A percentile compares a stretch with the other conserved stretches of the same genome.
Evolutionary conservation across 2,113 vertebrate species (phyloP).

Genomic region (Platanista minor): DNA sequence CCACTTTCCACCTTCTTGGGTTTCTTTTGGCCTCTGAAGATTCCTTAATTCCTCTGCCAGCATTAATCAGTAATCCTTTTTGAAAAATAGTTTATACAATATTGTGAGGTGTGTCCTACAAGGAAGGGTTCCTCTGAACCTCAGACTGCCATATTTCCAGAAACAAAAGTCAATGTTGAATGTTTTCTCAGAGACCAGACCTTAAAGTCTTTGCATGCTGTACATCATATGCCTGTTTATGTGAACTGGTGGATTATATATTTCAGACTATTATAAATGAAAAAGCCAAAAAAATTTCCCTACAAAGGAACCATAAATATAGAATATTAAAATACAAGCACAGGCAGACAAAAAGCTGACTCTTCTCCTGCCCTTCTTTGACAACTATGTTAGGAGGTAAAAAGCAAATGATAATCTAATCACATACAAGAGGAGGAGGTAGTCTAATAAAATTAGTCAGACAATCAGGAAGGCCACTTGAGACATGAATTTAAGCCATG

Average conservation of each 20-base stretch:
- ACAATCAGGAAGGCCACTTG: background rate
- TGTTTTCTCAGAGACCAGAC: background rate
- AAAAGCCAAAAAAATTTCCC: background rate
- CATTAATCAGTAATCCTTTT: background rate
- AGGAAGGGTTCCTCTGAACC: background rate
- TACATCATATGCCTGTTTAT: background rate
- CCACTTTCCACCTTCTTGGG: background rate
- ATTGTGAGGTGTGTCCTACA: background rate
- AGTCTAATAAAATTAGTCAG: conserved; percentile 3
- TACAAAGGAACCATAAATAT: background rate
- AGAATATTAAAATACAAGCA: background rate
- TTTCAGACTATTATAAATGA: background rate
- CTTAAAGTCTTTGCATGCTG: background rate
- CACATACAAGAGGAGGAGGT: background rate
- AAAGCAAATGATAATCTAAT: conserved; percentile 7
- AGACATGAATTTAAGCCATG: background rate
- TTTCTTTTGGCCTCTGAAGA: background rate
- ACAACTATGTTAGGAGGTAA: background rate
- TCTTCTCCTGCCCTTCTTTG: background rate
- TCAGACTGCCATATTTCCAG: background rate
- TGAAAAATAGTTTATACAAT: background rate
- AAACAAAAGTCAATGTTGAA: background rate
- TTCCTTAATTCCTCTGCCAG: background rate
- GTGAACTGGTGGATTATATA: background rate
- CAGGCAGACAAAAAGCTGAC: background rate